Base-by-base conservation (phyloP, 2,888 invertebrate species). In the Lamellibrachia columna region DNA sequence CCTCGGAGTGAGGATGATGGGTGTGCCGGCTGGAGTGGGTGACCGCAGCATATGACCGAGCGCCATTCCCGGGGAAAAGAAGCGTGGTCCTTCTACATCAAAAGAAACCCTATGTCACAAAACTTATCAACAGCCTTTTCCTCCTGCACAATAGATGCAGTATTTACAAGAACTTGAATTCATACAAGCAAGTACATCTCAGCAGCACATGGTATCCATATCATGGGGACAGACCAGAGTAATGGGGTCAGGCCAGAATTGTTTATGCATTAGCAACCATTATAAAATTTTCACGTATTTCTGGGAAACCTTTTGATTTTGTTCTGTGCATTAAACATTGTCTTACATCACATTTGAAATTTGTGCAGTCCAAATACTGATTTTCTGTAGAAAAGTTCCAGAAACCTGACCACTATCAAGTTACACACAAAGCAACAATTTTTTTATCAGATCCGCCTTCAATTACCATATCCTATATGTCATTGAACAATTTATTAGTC, bases 1-100 rank as follows among this genome's bases (percentile, higher is more conserved):
- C 15, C 93, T 90, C 15, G 93, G 94, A 6, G 94, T 98, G 94
- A 99, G 97, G 95, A 99, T 99, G 96, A 99, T 97, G 3, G 99
- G 99, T 0, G 99, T 98, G 55, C 99, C 98, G 8, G 98, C 96
- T 0, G 99, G 98, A 52, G 98, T 98, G 92, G 97, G 98, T 3
- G 97, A 97, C 11, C 90, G 90, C 90, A 92, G 22, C 92, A 90
- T 52, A 6, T 52, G 90, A n/a, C n/a, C 40, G 1, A 58, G 90
- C 55, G 52, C 28, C 75, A 53, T 53, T 15, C 40, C 60, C 22
- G 92, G 93, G 0, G 92, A 53, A 91, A 93, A n/a, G 55, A 93
- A 60, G 15, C 93, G 92, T 90, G 92, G 93, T 53, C 53, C 92
- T 60, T 93, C 93, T 93, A 91, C 11, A 93, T 90, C 40, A 7